Percentiles rank a stretch among this genome's conserved stretches.
Evolutionary conservation across 2,113 vertebrate species (phyloP).

Genomic region (Puma concolor): DNA sequence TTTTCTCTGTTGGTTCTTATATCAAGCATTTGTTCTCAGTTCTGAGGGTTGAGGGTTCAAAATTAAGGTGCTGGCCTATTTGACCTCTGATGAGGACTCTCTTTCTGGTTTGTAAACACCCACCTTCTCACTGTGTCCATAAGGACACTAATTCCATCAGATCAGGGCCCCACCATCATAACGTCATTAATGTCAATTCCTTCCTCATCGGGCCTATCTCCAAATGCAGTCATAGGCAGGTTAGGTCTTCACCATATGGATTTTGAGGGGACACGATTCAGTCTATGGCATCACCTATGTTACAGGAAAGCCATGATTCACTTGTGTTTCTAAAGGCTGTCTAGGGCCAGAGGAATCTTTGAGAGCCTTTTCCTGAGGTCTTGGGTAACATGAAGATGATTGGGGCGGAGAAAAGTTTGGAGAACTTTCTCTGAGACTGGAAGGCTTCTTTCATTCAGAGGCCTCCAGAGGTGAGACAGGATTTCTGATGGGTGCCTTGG

Average conservation of each 20-base stretch:
- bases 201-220: not conserved
- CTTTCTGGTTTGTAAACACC: not conserved
- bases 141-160: not conserved
- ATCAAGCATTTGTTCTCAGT: not conserved
- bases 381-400: not conserved
- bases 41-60: not conserved
- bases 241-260: not conserved
- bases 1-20: not conserved
- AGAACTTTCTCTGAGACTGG: not conserved
- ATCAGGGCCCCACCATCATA: not conserved
- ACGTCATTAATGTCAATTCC: not conserved
- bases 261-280: not conserved
- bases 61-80: not conserved
- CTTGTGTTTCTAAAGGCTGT: not conserved
- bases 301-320: not conserved
- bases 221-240: not conserved
- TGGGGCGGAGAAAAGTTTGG: not conserved
- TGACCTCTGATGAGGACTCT: not conserved
- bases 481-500: not conserved
- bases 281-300: not conserved
- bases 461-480: not conserved
- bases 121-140: not conserved
- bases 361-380: not conserved
- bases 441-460: not conserved
- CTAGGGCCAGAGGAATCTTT: not conserved